A percentile compares a stretch with the other conserved stretches of the same genome.
These are phyloP conservation scores for Archilochus colubris DNA, from an alignment of 2,113 vertebrate genomes.

Conservation along the genomic window DNA sequence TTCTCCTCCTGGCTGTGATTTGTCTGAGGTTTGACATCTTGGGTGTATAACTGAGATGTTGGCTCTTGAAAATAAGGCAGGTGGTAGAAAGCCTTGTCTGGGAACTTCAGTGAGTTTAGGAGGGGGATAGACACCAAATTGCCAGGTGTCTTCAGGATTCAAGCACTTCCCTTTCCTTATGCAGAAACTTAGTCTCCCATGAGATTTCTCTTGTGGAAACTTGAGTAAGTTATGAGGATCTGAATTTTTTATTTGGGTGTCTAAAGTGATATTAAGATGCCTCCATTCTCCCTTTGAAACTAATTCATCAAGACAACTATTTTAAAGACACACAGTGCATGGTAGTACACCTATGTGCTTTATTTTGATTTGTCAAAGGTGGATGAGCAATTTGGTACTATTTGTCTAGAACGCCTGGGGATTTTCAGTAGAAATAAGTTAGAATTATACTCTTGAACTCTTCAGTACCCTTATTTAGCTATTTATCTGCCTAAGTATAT, in stretches of 20 bases:
- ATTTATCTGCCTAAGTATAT: background rate
- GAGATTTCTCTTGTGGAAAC: background rate
- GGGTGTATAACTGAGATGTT: rapidly evolving
- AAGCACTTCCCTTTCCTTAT: background rate
- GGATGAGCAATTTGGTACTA: background rate
- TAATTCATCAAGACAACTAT: background rate
- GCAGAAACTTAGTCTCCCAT: background rate
- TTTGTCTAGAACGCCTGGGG: background rate
- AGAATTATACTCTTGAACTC: background rate
- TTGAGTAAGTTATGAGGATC: background rate
- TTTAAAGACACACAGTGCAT: background rate
- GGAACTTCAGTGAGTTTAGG: background rate
- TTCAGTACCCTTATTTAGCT: background rate
- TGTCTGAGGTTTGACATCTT: background rate
- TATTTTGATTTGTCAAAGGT: background rate
- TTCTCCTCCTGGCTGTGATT: background rate
- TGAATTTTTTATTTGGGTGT: background rate
- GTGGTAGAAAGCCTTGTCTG: background rate
- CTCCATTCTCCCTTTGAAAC: background rate
- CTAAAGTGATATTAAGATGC: background rate
- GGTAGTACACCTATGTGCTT: background rate
- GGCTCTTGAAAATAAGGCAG: background rate
- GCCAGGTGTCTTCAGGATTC: background rate
- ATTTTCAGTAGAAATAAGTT: background rate
- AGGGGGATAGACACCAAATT: background rate